Evolutionary conservation across 2,113 vertebrate species (phyloP).

Genomic region (Cynocephalus volans): DNA sequence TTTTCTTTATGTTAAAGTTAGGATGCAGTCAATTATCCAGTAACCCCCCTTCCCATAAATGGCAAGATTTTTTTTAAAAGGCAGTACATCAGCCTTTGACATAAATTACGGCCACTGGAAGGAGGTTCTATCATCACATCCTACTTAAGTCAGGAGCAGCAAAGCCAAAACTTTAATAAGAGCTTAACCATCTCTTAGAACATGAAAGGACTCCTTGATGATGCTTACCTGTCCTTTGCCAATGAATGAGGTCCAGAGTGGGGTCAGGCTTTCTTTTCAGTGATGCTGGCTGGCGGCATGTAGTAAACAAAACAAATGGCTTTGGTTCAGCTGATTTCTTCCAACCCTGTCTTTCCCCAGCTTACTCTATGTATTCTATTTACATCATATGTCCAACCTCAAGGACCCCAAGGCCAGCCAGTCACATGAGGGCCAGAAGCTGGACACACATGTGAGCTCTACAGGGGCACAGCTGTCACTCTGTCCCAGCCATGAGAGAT

Average conservation of each 20-base stretch:
- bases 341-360: conserved; percentile 24
- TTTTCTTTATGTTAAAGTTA: conserved; percentile 6
- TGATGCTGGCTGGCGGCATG: neutral
- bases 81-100: neutral
- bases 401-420: neutral
- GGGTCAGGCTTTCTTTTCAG: neutral
- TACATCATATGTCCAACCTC: neutral
- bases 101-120: neutral
- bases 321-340: conserved; percentile 17
- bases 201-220: neutral
- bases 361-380: neutral
- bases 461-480: neutral
- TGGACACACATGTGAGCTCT: neutral
- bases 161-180: conserved; percentile 8
- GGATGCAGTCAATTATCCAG: neutral
- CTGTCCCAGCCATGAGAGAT: neutral
- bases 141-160: conserved; percentile 31
- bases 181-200: neutral
- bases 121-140: conserved; percentile 42
- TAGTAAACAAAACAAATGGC: conserved; percentile 55
- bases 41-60: conserved; percentile 1
- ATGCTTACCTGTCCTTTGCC: neutral
- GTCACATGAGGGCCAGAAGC: neutral
- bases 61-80: neutral
- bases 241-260: neutral